phyloP scores from a whole-genome alignment of 2,888 invertebrate genomes.

The Drosophila aldrichi region DNA sequence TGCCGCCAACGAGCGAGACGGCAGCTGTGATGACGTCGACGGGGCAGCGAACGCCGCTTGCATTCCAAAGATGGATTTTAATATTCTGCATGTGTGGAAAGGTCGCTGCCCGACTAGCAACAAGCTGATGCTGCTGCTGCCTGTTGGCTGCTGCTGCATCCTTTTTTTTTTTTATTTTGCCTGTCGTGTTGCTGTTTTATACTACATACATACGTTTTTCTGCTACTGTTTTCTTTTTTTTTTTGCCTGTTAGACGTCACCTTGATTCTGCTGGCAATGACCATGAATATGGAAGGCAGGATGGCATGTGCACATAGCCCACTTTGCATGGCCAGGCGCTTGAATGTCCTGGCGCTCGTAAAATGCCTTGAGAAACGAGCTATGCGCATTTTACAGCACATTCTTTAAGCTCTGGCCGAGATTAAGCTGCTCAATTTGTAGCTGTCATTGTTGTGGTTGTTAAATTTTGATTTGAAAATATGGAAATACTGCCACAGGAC shows the following conservation, averaged over 20 bases:
- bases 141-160: slow-evolving; percentile 4
- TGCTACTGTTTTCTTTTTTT: background rate
- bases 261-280: slow-evolving; percentile 80
- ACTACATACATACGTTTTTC: slow-evolving; percentile 5
- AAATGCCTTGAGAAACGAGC: slow-evolving; percentile 58
- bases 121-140: slow-evolving; percentile 15
- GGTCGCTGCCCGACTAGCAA: slow-evolving; percentile 75
- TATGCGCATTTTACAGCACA: slow-evolving; percentile 64
- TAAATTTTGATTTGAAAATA: slow-evolving; percentile 75
- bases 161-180: slow-evolving; percentile 9
- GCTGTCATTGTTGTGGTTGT: slow-evolving; percentile 63
- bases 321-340: slow-evolving; percentile 62
- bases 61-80: slow-evolving; percentile 83
- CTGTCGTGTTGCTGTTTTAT: slow-evolving; percentile 35
- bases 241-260: slow-evolving; percentile 62
- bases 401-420: slow-evolving; percentile 47
- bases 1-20: slow-evolving; percentile 45
- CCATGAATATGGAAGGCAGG: slow-evolving; percentile 69
- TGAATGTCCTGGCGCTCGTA: slow-evolving; percentile 37
- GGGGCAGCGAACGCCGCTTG: slow-evolving; percentile 67
- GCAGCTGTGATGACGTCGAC: slow-evolving; percentile 65
- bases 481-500: slow-evolving; percentile 62
- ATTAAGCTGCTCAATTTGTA: slow-evolving; percentile 71
- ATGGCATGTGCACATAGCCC: slow-evolving; percentile 61
- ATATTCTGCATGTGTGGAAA: slow-evolving; percentile 83